Evolutionary conservation across 1,140 invertebrate genomes (phyloP).

Genomic region (Leptestheria dahalacensis): DNA sequence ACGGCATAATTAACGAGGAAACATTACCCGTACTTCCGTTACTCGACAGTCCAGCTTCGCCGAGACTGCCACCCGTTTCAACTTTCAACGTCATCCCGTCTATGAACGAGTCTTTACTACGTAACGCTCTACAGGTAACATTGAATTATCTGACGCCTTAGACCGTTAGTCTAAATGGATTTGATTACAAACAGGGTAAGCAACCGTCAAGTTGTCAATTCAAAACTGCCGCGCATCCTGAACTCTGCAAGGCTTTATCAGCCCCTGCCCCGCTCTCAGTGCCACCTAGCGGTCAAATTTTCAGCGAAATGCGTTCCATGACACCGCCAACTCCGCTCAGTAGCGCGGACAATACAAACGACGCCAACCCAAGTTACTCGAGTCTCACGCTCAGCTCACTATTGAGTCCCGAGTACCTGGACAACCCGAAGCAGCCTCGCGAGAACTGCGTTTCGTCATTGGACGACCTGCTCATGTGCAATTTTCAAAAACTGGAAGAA

Average conservation of each 20-base stretch:
- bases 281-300: background rate
- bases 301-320: background rate
- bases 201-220: no score
- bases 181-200: background rate
- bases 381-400: background rate
- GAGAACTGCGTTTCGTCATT: conserved; percentile 4
- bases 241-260: conserved; percentile 11
- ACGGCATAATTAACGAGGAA: background rate
- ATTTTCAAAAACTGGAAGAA: conserved; percentile 49
- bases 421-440: background rate
- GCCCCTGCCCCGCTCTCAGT: background rate
- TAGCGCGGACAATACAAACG: background rate
- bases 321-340: conserved; percentile 7
- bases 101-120: conserved; percentile 39
- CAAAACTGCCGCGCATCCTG: conserved; percentile 8
- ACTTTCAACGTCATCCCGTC: background rate
- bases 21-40: background rate
- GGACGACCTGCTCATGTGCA: conserved; percentile 12
- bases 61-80: background rate
- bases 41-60: background rate
- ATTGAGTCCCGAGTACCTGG: background rate
- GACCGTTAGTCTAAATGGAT: background rate
- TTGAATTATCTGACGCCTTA: background rate
- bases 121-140: conserved; percentile 63
- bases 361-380: background rate